Base-by-base conservation (phyloP, 1,140 invertebrate genomes). In the Ceratitis capitata region DNA sequence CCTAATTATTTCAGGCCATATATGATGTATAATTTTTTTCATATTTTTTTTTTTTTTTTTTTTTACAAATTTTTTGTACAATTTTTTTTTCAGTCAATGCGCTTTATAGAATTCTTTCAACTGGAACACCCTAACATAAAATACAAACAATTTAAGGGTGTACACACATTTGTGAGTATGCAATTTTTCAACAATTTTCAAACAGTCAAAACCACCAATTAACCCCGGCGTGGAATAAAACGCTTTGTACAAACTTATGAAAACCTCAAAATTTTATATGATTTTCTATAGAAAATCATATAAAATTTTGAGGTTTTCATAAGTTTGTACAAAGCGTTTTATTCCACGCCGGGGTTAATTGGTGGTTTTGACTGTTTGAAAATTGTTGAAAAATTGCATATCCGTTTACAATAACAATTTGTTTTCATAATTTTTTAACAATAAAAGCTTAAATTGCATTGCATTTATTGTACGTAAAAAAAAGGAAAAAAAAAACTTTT, bases 1-100 rank as follows among this genome's bases (percentile, higher is more conserved):
- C 61, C 61, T 69, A 69, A 69, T 69, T 69, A 69, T 32, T 69
- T 69, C 61, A 69, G n/a, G 61, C 61, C 61, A 4, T 69, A 35
- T 35, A 69, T 69, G 61, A 32, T 19, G 32, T 39, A 14, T 29
- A 69, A 16, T 69, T 35, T 32, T 69, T 3, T 12, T 69, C 16
- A 35, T 4, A 12, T n/a, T 56, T 56, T n/a, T 69, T 64, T 69
- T 69, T 39, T 29, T n/a, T n/a, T n/a, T n/a, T 69, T 3, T 12
- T 69, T 32, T 69, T 4, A 12, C 51, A n/a, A n/a, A 56, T 69
- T 64, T 69, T 69, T 39, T 29, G 61, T 69, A n/a, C 6, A 35
- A 9, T 56, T 56, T 56, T 49, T 51, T 35, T 69, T 69, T 1
- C 61, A 39, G 61, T 16, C 61, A 69, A 35, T 69, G 61, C 29